These are phyloP conservation scores for Eidolon dupreanum DNA, from an alignment of 2,797 vertebrate genomes.

Conservation along the genomic window DNA sequence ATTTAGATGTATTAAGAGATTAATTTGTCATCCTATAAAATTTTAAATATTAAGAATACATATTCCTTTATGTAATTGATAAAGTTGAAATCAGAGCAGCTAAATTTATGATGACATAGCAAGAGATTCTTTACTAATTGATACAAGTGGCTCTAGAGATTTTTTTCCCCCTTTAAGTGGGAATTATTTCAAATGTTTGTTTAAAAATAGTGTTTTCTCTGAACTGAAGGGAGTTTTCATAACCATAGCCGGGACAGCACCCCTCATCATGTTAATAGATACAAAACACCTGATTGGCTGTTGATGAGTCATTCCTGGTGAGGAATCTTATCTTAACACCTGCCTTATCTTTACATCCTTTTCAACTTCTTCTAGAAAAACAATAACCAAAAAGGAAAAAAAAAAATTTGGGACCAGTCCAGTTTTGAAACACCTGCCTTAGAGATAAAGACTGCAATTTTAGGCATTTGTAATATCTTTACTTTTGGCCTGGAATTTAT, in stretches of 20 bases:
- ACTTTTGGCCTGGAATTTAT: constrained; percentile 53
- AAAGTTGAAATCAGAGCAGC: not conserved
- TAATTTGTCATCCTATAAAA: not conserved
- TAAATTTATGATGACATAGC: not conserved
- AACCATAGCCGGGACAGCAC: not conserved
- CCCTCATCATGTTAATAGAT: constrained; percentile 24
- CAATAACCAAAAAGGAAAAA: constrained; percentile 65
- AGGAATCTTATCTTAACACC: constrained; percentile 80
- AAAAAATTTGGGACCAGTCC: constrained; percentile 66
- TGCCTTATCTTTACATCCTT: constrained; percentile 80
- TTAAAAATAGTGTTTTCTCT: constrained; percentile 39
- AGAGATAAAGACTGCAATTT: constrained; percentile 76
- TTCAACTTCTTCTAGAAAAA: constrained; percentile 77
- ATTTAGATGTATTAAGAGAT: not conserved
- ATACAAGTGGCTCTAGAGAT: not conserved
- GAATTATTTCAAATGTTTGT: constrained; percentile 39
- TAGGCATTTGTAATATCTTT: constrained; percentile 58
- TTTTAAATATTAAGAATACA: not conserved
- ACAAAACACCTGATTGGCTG: constrained; percentile 51
- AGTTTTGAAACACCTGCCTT: constrained; percentile 79
- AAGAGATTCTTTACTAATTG: not conserved
- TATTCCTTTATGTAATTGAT: not conserved
- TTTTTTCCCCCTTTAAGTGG: not conserved
- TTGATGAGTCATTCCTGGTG: constrained; percentile 71
- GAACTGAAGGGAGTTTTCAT: constrained; percentile 45